Base-by-base conservation (phyloP, 2,113 vertebrate genomes). In the Indri indri region DNA sequence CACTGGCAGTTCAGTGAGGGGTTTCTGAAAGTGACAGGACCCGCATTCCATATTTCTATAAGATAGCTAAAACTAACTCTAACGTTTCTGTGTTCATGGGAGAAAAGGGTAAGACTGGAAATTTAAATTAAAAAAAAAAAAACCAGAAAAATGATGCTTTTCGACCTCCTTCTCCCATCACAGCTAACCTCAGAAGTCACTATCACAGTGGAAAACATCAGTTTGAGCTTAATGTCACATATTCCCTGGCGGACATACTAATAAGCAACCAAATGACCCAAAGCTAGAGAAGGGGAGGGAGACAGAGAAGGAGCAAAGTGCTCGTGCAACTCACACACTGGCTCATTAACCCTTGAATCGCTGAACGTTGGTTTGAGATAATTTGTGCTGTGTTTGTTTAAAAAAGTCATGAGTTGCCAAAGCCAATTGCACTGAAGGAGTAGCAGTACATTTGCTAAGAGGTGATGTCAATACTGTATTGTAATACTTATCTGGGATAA, bases 291-390 rank as follows among this genome's bases (percentile, higher is more conserved):
- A 79, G 42, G 63, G 14, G 73, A 82, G 59, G 76, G 85, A 86
- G 40, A 79, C 32, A 54, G 54, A 54, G 54, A 88, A 70, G 76
- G 25, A 52, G 45, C 77, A 71, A 63, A 96, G 50, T 77, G 82
- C 86, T 85, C 93, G 27, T 86, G 81, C 94, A 94, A 66, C 47
- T 65, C 61, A 42, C 82, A 71, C 8, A 13, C 9, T 93, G 81
- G 50, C 59, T 68, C 70, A 87, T 89, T 94, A 96, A 91, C 95
- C 65, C 93, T 94, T 95, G 79, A 84, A 42, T 89, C 95, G 89
- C 86, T 91, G 77, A 65, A 73, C 73, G n/a, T 77, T 77, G 3
- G 61, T 65, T 34, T 91, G 65, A 66, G 86, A 89, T 91, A 12
- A 93, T 81, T 71, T 59, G 82, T 87, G 73, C 82, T 83, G 52